Evolutionary conservation across 1,140 invertebrate genomes (phyloP).

Genomic region (Bombus vancouverensis): DNA sequence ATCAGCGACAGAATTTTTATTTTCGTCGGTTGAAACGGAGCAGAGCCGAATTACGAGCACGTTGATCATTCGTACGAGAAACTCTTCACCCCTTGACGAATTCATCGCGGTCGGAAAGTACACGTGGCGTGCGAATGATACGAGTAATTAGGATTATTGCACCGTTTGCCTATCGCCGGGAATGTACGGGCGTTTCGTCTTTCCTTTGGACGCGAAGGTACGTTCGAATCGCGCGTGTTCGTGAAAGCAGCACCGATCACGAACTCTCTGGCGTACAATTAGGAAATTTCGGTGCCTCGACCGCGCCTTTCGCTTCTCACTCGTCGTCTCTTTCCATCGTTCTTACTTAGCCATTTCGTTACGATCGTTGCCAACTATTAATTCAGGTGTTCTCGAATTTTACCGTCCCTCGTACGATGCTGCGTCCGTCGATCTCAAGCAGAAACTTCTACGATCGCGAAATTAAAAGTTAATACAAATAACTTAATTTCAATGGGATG

Average conservation of each 20-base stretch:
- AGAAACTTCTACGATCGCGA: too few species aligned
- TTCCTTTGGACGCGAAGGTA: constrained; percentile 17
- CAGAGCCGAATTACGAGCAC: background rate
- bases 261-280: constrained; percentile 53
- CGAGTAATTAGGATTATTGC: constrained; percentile 52
- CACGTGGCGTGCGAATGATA: constrained; percentile 43
- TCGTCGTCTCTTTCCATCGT: too few species aligned
- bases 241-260: constrained; percentile 44
- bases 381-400: too few species aligned
- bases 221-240: constrained; percentile 23
- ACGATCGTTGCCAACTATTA: background rate
- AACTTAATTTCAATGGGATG: too few species aligned
- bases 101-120: constrained; percentile 16
- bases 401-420: too few species aligned
- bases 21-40: background rate
- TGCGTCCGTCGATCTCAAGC: too few species aligned
- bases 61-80: background rate
- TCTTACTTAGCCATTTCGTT: background rate
- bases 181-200: constrained; percentile 25
- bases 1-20: background rate
- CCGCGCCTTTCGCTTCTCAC: constrained; percentile 12
- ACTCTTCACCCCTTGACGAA: constrained; percentile 36
- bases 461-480: too few species aligned
- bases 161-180: constrained; percentile 39
- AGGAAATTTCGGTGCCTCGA: constrained; percentile 28